Conservation (phyloP, 2,888 invertebrate species). For the Synergus itoensis region DNA sequence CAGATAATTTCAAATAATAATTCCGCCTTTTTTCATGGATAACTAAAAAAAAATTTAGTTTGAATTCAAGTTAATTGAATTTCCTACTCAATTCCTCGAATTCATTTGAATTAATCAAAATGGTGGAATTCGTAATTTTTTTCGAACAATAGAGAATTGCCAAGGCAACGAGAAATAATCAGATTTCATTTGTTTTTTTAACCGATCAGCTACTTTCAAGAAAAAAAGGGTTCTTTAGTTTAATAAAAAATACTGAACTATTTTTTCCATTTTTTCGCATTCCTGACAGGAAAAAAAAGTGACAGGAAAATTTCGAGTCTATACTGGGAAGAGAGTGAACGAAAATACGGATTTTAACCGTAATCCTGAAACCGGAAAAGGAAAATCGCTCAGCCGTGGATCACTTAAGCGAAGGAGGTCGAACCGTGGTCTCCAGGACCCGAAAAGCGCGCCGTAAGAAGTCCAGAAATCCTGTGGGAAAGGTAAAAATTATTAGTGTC, state of each 20-base stretch:
- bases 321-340: not conserved
- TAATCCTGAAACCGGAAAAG: constrained; percentile 46
- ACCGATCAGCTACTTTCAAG: not conserved
- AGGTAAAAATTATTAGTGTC: constrained; percentile 54
- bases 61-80: no score
- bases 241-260: not conserved
- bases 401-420: constrained; percentile 62
- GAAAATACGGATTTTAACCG: not conserved
- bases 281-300: not conserved
- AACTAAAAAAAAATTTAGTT: no score
- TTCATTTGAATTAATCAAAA: not conserved
- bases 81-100: not conserved
- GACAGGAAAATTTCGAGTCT: not conserved
- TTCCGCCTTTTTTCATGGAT: no score
- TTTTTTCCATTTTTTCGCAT: not conserved
- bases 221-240: not conserved
- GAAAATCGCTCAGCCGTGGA: constrained; percentile 59
- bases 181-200: constrained; percentile 29
- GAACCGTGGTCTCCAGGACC: constrained; percentile 64
- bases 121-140: not conserved
- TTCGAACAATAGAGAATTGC: constrained; percentile 5
- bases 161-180: constrained; percentile 21
- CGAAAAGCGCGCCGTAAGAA: constrained; percentile 71
- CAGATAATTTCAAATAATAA: no score
- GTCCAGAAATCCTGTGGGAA: constrained; percentile 61